Conservation (phyloP, 2,888 invertebrate genomes). For the Cordilura impudica region DNA sequence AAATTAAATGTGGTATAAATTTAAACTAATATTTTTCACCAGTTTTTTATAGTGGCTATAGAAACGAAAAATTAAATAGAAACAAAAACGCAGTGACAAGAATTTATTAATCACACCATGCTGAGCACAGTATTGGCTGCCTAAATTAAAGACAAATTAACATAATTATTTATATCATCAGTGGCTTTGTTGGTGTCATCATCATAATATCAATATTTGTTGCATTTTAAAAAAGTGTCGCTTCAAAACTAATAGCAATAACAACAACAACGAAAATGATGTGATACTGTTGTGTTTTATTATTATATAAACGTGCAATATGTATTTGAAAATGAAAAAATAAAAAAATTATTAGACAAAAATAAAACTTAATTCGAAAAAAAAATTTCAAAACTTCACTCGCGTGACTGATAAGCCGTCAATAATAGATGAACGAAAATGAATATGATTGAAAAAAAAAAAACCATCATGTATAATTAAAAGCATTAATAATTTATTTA, state of each 20-base stretch:
- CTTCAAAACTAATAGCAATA: slow-evolving; percentile 10
- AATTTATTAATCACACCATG: no score
- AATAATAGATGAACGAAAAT: not conserved
- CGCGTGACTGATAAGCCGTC: slow-evolving; percentile 58
- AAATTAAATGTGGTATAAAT: no score
- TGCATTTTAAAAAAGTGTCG: slow-evolving; percentile 34
- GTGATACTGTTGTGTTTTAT: no score
- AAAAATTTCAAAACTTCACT: slow-evolving; percentile 16
- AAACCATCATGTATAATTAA: slow-evolving; percentile 1
- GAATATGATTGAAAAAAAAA: no score
- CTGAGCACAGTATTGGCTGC: no score
- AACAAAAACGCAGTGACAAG: no score
- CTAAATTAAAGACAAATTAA: no score
- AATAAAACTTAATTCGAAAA: not conserved
- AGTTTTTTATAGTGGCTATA: no score
- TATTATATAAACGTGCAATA: slow-evolving; percentile 1
- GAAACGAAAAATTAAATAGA: no score
- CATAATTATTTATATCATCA: no score
- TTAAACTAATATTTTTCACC: no score
- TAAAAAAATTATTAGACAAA: slow-evolving; percentile 2
- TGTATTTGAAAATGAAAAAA: not conserved
- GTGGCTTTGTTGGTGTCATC: no score
- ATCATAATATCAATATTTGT: not conserved
- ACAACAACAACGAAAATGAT: not conserved
- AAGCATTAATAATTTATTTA: slow-evolving; percentile 33